Evolutionary conservation across 2,113 vertebrate species (phyloP).

Genomic region (Loxodonta africana): DNA sequence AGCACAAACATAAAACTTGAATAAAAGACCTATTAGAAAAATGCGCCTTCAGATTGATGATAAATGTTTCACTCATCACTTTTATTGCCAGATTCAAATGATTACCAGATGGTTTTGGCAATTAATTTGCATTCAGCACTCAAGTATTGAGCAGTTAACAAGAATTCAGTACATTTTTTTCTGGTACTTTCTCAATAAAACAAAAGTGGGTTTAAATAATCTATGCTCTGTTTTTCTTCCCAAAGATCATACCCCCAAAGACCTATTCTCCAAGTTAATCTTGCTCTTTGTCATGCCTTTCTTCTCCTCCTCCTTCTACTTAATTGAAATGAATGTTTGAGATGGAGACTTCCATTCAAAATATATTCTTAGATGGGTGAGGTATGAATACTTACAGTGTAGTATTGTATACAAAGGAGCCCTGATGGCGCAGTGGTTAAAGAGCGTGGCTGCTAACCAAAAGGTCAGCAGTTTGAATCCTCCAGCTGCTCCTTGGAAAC

Average conservation of each 20-base stretch:
- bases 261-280: neutral
- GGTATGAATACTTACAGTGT: neutral
- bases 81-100: constrained; percentile 79
- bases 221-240: constrained; percentile 65
- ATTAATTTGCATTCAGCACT: constrained; percentile 77
- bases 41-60: constrained; percentile 73
- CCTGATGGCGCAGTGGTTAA: neutral
- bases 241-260: constrained; percentile 37
- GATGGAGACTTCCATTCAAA: neutral
- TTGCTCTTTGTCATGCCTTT: constrained; percentile 32
- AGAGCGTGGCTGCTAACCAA: neutral
- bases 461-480: neutral
- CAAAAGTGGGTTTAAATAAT: constrained; percentile 77
- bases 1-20: constrained; percentile 62
- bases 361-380: neutral
- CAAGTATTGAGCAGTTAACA: constrained; percentile 61
- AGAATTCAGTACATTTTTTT: constrained; percentile 55
- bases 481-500: neutral
- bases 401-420: neutral
- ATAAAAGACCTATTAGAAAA: constrained; percentile 76
- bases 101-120: constrained; percentile 73
- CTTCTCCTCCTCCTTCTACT: neutral
- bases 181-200: constrained; percentile 71
- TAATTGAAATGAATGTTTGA: constrained; percentile 38
- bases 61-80: constrained; percentile 75